Base-by-base conservation (phyloP, 2,797 vertebrate genomes). In the Lophotriccus pileatus region DNA sequence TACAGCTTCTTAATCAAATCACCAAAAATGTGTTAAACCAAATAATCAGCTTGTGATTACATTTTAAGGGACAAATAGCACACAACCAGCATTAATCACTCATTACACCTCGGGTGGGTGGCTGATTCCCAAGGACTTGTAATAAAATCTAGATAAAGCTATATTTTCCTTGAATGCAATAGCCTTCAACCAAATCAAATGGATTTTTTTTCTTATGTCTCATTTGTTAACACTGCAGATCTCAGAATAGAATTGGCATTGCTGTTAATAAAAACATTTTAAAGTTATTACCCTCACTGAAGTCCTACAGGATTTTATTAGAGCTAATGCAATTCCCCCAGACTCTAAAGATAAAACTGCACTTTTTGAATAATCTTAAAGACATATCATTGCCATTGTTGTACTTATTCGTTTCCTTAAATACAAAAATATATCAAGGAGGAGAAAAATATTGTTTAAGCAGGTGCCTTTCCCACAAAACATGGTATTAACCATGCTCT, bases 11-110 rank as follows among this genome's bases (percentile, higher is more conserved):
- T 91, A 94, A 94, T 94, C 82, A 93, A 94, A 96, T 94, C 89
- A 91, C 75, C 27, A 93, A 94, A 94, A 87, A 82, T 78, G 89
- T 78, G 70, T 84, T 93, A 55, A 87, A 84, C 59, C 91, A 86
- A 95, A 90, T 90, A 88, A 96, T 94, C 91, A 94, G 85, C 73
- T 79, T 12, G 18, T 91, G 87, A 93, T 94, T 91, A 64, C 82
- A 90, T 95, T 94, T 92, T 36, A 76, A 73, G 80, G 83, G 80
- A 94, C 88, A 91, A 95, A 86, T 82, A 88, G 77, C 94, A 89
- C 77, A 88, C 23, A 59, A 53, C 76, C 89, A 95, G 82, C 89
- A 88, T 96, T 90, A 94, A 94, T 94, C 94, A 91, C 76, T 89
- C 62, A 18, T 56, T 69, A 46, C 37, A 86, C 39, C 73, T 79